phyloP scores from a whole-genome alignment of 2,113 vertebrate genomes.

The Cephalopholis sonnerati region DNA sequence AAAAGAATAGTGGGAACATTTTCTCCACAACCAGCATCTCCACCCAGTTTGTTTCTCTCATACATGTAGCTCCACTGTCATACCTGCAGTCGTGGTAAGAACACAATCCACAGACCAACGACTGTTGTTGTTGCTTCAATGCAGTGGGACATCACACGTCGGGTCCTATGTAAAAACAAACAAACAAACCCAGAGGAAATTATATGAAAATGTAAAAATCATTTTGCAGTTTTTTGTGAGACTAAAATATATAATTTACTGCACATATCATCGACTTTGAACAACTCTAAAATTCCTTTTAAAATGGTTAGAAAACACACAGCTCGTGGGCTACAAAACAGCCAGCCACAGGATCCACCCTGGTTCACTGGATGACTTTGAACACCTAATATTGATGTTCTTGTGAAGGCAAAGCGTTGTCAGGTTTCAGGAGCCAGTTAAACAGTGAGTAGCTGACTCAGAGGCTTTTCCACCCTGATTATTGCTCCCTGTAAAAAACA shows the following conservation, averaged over 20 bases:
- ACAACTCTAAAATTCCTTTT: background rate
- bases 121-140: background rate
- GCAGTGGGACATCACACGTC: background rate
- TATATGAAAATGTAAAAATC: background rate
- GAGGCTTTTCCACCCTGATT: too few relatives aligned
- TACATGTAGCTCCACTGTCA: background rate
- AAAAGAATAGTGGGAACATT: background rate
- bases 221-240: background rate
- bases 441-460: too few relatives aligned
- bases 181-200: background rate
- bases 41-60: background rate
- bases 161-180: background rate
- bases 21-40: background rate
- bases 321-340: too few relatives aligned
- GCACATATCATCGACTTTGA: background rate
- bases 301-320: too few relatives aligned
- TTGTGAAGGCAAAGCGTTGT: too few relatives aligned
- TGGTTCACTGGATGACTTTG: too few relatives aligned
- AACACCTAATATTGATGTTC: too few relatives aligned
- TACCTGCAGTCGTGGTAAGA: conserved; percentile 1
- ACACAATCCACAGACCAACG: background rate
- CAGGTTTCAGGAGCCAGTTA: too few relatives aligned
- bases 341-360: too few relatives aligned
- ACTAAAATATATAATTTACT: background rate
- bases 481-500: too few relatives aligned